Percentiles rank a stretch among this genome's conserved stretches.
Evolutionary conservation across 1,140 invertebrate genomes (phyloP).

Genomic region (Philotrypesis tridentata): DNA sequence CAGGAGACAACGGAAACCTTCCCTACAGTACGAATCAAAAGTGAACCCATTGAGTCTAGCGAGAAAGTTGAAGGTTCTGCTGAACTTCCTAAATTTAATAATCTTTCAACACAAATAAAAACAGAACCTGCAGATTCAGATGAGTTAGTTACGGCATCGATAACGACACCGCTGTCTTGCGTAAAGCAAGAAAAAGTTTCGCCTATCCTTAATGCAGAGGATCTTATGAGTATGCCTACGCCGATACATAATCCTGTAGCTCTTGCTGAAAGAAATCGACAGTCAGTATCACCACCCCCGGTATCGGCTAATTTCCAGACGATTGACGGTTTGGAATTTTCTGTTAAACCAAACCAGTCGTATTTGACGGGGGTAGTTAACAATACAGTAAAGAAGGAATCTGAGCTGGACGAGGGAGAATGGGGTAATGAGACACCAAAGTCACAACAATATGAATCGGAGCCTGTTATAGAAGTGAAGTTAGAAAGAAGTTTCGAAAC

Average conservation of each 20-base stretch:
- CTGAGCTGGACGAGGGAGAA: not conserved
- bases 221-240: conserved; percentile 36
- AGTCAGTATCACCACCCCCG: not conserved
- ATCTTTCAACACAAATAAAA: conserved; percentile 12
- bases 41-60: not conserved
- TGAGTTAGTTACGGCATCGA: not conserved
- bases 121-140: not conserved
- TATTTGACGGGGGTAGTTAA: not conserved
- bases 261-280: not conserved
- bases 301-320: not conserved
- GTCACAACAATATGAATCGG: not conserved
- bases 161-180: not conserved
- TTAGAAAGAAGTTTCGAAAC: not conserved
- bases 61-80: not conserved
- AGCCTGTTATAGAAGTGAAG: not conserved
- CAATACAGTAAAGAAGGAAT: not conserved
- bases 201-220: not conserved
- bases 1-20: not conserved
- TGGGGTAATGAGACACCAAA: not conserved
- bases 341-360: conserved; percentile 12
- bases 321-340: conserved; percentile 28
- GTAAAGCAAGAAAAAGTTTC: not conserved
- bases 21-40: not conserved
- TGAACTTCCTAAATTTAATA: not conserved
- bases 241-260: conserved; percentile 11